Conservation (phyloP, 2,113 vertebrate genomes). For the Struthio camelus region DNA sequence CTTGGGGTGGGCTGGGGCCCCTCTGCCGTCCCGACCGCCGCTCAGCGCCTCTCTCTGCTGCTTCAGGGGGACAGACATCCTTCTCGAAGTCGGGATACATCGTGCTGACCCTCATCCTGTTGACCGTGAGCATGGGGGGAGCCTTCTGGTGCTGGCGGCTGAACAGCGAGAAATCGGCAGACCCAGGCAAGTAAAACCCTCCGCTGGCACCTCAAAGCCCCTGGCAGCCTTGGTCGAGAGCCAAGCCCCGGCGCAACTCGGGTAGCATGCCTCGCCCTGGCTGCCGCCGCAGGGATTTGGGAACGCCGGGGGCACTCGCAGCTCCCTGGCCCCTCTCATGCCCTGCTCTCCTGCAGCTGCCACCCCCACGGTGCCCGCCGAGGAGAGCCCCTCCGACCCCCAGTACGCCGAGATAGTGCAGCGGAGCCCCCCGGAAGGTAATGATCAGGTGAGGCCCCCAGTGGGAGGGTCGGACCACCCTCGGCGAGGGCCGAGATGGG, state of each 20-base stretch:
- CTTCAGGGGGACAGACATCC: neutral
- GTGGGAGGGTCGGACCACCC: neutral
- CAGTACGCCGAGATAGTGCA: neutral
- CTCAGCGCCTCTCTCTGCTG: neutral
- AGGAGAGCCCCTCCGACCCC: neutral
- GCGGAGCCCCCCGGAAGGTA: conserved; percentile 37
- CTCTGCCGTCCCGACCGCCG: neutral
- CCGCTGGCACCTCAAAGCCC: no score
- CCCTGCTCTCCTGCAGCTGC: neutral
- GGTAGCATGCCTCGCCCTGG: no score
- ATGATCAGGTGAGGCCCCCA: conserved; percentile 34
- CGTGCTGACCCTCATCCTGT: conserved; percentile 32
- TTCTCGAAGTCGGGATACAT: conserved; percentile 26
- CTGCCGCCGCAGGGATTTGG: no score
- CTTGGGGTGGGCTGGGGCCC: no score
- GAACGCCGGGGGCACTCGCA: no score
- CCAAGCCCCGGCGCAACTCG: no score
- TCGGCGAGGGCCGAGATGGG: no score
- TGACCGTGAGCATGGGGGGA: neutral
- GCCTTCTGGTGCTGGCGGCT: conserved; percentile 47
- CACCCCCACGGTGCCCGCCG: neutral
- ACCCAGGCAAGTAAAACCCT: neutral
- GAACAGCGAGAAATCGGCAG: neutral
- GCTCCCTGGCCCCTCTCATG: accelerated
- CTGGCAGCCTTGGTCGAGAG: no score